Evolutionary conservation across 2,797 vertebrate species (phyloP), one percentile per base, ranked within the genome.

Genomic region (Eulemur coronatus): DNA sequence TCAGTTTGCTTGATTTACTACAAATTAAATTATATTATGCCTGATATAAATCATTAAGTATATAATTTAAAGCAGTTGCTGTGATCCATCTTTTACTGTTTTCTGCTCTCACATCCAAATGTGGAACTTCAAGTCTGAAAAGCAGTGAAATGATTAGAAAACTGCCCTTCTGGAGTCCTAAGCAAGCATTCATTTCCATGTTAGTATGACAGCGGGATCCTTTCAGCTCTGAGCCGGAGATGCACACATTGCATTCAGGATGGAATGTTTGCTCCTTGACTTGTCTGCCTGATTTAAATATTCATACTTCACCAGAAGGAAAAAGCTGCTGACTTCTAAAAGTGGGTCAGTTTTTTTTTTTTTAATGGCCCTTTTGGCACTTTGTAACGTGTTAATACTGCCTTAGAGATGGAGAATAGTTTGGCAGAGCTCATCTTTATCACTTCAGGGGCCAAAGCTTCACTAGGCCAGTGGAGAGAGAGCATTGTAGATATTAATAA

Each of bases 241-340:
- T 28, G 69, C 87, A 79, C 72, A 86, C 70, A 59, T 65, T 76
- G 88, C 91, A 93, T 92, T 93, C 96, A 95, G 88, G 94, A 48
- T 88, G 92, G 95, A 97, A 79, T 97, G 91, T 96, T 98, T 98
- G 95, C 95, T 98, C 97, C 96, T 97, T 97, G 98, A 96, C 96
- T 98, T 94, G 95, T 98, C 35, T 17, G 98, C 98, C 91, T 97
- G 72, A 89, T 97, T 97, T 98, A 98, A 98, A 98, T 98, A 98
- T 98, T 98, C 96, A 98, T 98, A 97, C 96, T 98, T 97, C 75
- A 98, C 97, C 95, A 98, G 93, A 97, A 98, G 96, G 97, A 90
- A 97, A 97, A 98, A 97, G 75, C 75, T 98, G 97, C 97, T 98
- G 97, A 98, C 98, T 98, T 98, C 97, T 98, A 76, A 87, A 98